Base-by-base conservation (phyloP, 2,888 invertebrate genomes). In the Agrochola circellaris region DNA sequence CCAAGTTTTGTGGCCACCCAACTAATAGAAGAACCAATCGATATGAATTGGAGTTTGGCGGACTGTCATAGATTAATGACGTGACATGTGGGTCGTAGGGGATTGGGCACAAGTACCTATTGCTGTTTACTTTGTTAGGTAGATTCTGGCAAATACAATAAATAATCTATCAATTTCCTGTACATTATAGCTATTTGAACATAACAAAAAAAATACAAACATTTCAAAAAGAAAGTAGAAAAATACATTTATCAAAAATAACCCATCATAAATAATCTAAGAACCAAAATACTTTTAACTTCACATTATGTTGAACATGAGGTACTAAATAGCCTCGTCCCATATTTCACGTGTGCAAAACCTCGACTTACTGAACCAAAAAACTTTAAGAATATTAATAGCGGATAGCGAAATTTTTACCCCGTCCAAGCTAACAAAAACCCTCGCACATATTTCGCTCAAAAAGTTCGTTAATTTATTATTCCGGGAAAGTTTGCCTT, bases 1-100 rank as follows among this genome's bases (percentile, higher is more conserved):
- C 89, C 90, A 91, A 93, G 90, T 92, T 93, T 91, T 90, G 91
- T 91, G 91, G 90, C 89, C 91, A 86, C 86, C 88, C 85, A 89
- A 92, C 91, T 91, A 91, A 91, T 91, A 90, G 88, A 80, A 79
- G 86, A 84, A 85, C 78, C 83, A 89, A 87, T 90, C 89, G 87
- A 87, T 89, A 84, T 79, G 85, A 85, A 89, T 86, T 85, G 88
- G 78, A 85, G 82, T 88, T 89, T 77, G 73, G 81, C 56, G 75
- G 70, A 82, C 78, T 87, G 87, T 85, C 86, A 79, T 81, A 86
- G 85, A 89, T 89, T 89, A 89, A 87, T 89, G 82, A 75, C 81
- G 78, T 85, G 79, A 81, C 77, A 77, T 67, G 58, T 74, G 69
- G 61, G 61, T 75, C 61, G 78, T 17, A 38, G 58, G 65, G 56